Evolutionary conservation across 2,888 invertebrate species (phyloP), one percentile per base, ranked within the genome.

Genomic region (Eupithecia inturbata): DNA sequence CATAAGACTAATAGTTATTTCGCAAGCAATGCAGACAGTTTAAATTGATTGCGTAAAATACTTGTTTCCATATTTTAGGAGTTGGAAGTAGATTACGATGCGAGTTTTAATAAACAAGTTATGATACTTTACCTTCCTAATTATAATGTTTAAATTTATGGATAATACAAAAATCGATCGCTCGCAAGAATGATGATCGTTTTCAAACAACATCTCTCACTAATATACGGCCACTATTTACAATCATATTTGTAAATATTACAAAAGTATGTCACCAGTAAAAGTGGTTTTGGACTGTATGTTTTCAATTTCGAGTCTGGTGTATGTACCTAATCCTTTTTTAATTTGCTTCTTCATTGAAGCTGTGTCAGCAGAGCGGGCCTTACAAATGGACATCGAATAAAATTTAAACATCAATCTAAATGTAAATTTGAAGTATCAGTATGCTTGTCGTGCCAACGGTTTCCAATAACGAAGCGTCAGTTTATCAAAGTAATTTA

Each of bases 401-500:
- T 75, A 57, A 57, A 71, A 66, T 72, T 68, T 26, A 68, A 70
- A 70, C 53, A 70, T 71, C 71, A 69, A 77, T 78, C 63, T 77
- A 78, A 72, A 77, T 79, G 78, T 73, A 75, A 77, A 77, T 76
- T 72, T n/a, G 31, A 60, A 62, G 66, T 71, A 70, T 77, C 74
- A 72, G 73, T 72, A 71, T 70, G 70, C 66, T 45, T 63, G 68
- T 57, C 71, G 39, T 68, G 53, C 75, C 75, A 80, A 73, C 79
- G 77, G 73, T 77, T 74, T 75, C 67, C 74, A 72, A 70, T 70
- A 70, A 75, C 53, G 77, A 74, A 60, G 70, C 64, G 68, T 75
- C 69, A 79, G 77, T 81, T 78, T 83, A 85, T 85, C 84, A 76
- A 75, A 75, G 79, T 80, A 81, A 82, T 82, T 82, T 80, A 83